Percentiles rank a stretch among this genome's conserved stretches.
Evolutionary conservation across 2,797 vertebrate genomes (phyloP).

Genomic region (Eulemur mongoz): DNA sequence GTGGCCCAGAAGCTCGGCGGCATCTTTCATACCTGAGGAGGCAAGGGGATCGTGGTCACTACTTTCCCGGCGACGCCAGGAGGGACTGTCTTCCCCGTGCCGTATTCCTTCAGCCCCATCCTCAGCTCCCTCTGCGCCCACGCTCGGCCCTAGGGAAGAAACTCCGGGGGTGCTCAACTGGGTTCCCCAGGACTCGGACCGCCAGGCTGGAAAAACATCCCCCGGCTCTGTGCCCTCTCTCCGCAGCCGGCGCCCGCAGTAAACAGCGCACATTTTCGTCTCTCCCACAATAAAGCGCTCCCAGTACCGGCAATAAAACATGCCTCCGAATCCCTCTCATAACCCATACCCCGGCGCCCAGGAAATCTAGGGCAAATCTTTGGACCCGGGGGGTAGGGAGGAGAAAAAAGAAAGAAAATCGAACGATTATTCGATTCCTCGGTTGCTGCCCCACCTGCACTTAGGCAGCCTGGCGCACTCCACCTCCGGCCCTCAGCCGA

Average conservation of each 20-base stretch:
- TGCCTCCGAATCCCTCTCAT: neutral
- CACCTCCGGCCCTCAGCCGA: neutral
- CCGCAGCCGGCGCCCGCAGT: neutral
- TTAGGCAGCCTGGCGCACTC: neutral
- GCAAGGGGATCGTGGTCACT: constrained; percentile 73
- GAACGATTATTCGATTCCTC: neutral
- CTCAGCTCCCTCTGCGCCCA: neutral
- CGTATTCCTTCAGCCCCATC: neutral
- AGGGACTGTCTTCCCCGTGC: neutral
- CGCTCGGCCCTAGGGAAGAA: neutral
- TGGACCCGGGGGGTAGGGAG: neutral
- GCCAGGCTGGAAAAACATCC: neutral
- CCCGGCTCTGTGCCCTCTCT: neutral
- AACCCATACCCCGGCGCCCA: neutral
- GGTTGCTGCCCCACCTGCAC: constrained; percentile 35
- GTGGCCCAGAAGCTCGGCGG: constrained; percentile 96
- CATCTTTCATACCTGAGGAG: constrained; percentile 97
- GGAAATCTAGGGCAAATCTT: constrained; percentile 9
- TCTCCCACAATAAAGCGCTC: neutral
- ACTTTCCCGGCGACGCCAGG: constrained; percentile 17
- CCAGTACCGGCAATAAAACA: neutral
- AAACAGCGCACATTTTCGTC: neutral
- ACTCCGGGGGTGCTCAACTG: neutral
- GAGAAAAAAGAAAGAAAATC: neutral
- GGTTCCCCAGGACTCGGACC: neutral